Evolutionary conservation across 2,113 vertebrate species (phyloP), one percentile per base, ranked within the genome.

Genomic region (Mobula birostris): DNA sequence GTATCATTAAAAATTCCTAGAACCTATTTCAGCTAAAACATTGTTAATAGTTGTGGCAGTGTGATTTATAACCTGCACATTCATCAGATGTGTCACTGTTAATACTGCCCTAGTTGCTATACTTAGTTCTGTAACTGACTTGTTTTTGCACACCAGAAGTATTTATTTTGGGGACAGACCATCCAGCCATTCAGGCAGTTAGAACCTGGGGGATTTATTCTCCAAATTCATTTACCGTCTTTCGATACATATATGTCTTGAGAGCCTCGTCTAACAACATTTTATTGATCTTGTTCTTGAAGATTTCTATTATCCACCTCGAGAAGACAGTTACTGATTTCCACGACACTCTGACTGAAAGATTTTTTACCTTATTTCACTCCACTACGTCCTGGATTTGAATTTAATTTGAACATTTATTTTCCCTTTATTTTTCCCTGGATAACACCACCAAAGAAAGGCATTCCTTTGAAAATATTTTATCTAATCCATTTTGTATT

Each of bases 71-170:
- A 24, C 21, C 0, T 74, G 66, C 21, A 56, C 24, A 56, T 90
- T 90, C 61, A 68, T 66, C 85, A 90, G 85, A 90, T 90, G n/a
- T 66, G 29, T 32, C n/a, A 32, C 14, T 93, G 70, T 93, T 74
- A 48, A 27, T 74, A 93, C 21, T 56, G 70, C 36, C n/a, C 91
- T 76, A 5, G 21, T 74, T 74, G 4, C 48, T 48, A 48, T 68
- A 72, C 72, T 92, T 68, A 72, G 24, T 9, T 74, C 68, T 29
- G 36, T 92, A 40, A 40, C 11, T 93, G 36, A 76, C 68, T 74
- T 74, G 40, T 93, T 74, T 74, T 21, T 48, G 48, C 36, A 93
- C 72, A 1, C 68, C 91, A 93, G 19, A 19, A 74, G 27, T 74
- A 70, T 70, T 32, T 72, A 11, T 24, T 61, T 29, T 29, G 29